Percentiles rank a stretch among this genome's conserved stretches.
Conservation (phyloP, 2,888 invertebrate genomes). For the Platycnemis pennipes region DNA sequence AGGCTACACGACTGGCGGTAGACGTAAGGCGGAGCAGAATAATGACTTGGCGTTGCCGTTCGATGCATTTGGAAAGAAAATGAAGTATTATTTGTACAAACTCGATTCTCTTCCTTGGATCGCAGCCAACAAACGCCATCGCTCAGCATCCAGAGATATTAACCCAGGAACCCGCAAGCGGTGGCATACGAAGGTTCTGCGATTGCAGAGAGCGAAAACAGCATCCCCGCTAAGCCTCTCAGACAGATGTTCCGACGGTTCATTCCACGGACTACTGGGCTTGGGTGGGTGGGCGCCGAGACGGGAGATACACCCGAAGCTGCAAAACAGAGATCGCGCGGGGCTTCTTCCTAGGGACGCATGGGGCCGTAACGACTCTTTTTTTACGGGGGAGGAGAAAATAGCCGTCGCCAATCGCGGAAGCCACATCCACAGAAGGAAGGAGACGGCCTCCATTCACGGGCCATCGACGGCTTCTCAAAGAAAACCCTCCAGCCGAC, state of each 20-base stretch:
- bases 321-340: not conserved
- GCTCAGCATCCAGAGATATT: not conserved
- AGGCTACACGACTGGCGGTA: not conserved
- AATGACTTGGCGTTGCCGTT: not conserved
- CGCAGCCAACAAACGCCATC: not conserved
- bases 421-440: not conserved
- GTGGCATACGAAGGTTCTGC: not conserved
- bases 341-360: slow-evolving; percentile 3
- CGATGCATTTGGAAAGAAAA: not conserved
- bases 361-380: not conserved
- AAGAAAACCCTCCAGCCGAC: not conserved
- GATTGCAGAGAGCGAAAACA: not conserved
- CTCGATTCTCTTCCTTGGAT: not conserved
- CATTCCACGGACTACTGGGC: not conserved
- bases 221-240: not conserved
- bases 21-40: not conserved
- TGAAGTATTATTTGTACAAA: not conserved
- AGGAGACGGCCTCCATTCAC: not conserved
- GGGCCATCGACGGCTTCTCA: not conserved
- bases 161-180: not conserved
- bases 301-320: not conserved
- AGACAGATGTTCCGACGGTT: not conserved
- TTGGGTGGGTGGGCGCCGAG: not conserved
- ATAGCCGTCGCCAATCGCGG: not conserved
- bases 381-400: not conserved